phyloP scores from a whole-genome alignment of 2,888 invertebrate genomes.

The Heteromyza rotundicornis region DNA sequence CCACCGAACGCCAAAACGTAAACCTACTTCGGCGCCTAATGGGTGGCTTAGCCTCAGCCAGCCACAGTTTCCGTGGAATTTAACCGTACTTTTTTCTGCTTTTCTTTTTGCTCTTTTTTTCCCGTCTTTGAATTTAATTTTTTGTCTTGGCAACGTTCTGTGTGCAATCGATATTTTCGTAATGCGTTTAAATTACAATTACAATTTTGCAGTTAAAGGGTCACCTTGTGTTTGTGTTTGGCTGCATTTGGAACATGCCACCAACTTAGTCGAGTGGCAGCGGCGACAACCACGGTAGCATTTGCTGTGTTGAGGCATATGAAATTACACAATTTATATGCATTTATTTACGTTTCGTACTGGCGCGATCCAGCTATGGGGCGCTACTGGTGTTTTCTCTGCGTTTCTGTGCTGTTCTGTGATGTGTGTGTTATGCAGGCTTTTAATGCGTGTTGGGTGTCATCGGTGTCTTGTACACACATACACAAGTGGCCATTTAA shows the following conservation, averaged over 20 bases:
- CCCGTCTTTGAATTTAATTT: not conserved
- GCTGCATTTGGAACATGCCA: conserved; percentile 14
- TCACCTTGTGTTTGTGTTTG: conserved; percentile 18
- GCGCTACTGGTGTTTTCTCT: no score
- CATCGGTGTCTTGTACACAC: no score
- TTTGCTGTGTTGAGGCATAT: conserved; percentile 33
- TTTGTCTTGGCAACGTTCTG: conserved; percentile 32
- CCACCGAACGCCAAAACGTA: conserved; percentile 37
- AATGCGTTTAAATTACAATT: conserved; percentile 36
- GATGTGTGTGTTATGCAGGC: no score
- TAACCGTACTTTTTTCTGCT: no score
- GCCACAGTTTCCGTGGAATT: no score
- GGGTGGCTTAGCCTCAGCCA: no score
- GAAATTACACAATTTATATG: conserved; percentile 43
- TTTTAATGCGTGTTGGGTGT: no score
- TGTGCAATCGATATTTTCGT: conserved; percentile 54
- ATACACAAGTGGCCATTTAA: no score
- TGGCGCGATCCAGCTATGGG: no score
- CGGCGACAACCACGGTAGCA: not conserved
- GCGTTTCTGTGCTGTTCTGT: no score
- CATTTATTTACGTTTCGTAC: conserved; percentile 15
- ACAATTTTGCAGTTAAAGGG: conserved; percentile 28
- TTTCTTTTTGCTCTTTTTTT: no score
- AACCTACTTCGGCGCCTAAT: conserved; percentile 36
- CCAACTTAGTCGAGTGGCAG: not conserved